These are phyloP conservation scores for Oxystoma pomonae DNA, from an alignment of 2,888 invertebrate genomes.

Conservation along the genomic window DNA sequence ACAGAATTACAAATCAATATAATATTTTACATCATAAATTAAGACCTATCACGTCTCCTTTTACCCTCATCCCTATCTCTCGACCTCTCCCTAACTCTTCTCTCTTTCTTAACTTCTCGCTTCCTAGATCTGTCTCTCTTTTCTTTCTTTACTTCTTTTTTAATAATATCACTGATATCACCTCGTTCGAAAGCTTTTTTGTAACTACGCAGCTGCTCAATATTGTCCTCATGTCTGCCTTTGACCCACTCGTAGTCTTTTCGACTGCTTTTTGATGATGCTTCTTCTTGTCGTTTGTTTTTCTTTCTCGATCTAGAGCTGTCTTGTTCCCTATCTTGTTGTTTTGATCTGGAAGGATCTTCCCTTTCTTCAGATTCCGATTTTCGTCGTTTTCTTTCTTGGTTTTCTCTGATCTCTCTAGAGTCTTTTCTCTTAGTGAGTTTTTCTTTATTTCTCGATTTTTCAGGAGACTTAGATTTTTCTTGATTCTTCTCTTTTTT, in stretches of 20 bases:
- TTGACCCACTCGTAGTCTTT: conserved; percentile 30
- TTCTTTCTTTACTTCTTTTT: neutral
- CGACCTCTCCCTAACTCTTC: neutral
- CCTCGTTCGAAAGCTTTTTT: conserved; percentile 16
- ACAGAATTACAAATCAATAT: too few relatives aligned
- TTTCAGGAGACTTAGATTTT: neutral
- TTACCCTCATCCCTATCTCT: neutral
- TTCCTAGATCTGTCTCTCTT: neutral
- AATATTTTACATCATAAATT: neutral
- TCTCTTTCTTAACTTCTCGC: neutral
- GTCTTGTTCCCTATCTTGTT: conserved; percentile 6
- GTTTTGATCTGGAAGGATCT: neutral
- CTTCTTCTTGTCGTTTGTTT: conserved; percentile 11
- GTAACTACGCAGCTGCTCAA: conserved; percentile 24
- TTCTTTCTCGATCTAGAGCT: conserved; percentile 19
- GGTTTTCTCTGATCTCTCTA: conserved; percentile 14
- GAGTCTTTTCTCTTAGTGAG: conserved; percentile 9
- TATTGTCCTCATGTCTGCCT: conserved; percentile 30
- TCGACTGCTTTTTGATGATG: conserved; percentile 15
- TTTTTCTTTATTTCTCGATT: conserved; percentile 1
- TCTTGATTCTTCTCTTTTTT: conserved; percentile 4
- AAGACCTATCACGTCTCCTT: neutral
- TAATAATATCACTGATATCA: neutral
- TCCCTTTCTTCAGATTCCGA: conserved; percentile 1
- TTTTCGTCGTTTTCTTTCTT: neutral